These are phyloP conservation scores for Zaprionus inermis DNA, from an alignment of 1,140 invertebrate species.

Conservation along the genomic window DNA sequence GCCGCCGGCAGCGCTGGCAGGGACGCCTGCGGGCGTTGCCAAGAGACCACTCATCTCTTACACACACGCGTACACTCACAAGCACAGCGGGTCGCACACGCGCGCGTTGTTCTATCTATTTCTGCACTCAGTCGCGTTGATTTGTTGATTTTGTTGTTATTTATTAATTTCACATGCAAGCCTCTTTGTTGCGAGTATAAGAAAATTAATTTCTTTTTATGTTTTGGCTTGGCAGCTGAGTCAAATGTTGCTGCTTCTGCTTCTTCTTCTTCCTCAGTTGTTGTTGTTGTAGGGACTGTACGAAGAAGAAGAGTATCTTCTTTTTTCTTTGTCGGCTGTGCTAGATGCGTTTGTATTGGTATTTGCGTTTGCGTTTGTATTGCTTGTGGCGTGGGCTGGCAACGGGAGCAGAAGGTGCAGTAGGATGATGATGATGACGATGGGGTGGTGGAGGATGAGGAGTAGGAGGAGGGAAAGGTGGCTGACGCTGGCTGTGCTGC, in stretches of 20 bases:
- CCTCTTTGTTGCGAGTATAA: constrained; percentile 45
- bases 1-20: constrained; percentile 6
- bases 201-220: constrained; percentile 37
- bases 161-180: constrained; percentile 67
- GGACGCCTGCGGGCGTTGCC: constrained; percentile 54
- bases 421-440: constrained; percentile 4
- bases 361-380: constrained; percentile 39
- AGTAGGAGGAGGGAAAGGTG: constrained; percentile 32
- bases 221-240: constrained; percentile 48
- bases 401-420: constrained; percentile 6
- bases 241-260: constrained; percentile 30
- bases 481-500: constrained; percentile 45
- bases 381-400: constrained; percentile 30
- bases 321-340: constrained; percentile 73
- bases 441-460: neutral
- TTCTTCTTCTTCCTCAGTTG: constrained; percentile 14
- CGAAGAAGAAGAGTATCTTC: constrained; percentile 62
- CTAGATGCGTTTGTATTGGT: constrained; percentile 41
- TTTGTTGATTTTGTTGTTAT: constrained; percentile 19
- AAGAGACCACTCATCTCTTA: constrained; percentile 58
- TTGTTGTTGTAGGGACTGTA: constrained; percentile 74
- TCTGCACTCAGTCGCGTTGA: constrained; percentile 8
- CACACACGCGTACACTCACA: constrained; percentile 13
- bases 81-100: constrained; percentile 9
- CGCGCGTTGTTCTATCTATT: constrained; percentile 15